Base-by-base conservation (phyloP, 2,113 vertebrate genomes). In the Chaetodon trifascialis region DNA sequence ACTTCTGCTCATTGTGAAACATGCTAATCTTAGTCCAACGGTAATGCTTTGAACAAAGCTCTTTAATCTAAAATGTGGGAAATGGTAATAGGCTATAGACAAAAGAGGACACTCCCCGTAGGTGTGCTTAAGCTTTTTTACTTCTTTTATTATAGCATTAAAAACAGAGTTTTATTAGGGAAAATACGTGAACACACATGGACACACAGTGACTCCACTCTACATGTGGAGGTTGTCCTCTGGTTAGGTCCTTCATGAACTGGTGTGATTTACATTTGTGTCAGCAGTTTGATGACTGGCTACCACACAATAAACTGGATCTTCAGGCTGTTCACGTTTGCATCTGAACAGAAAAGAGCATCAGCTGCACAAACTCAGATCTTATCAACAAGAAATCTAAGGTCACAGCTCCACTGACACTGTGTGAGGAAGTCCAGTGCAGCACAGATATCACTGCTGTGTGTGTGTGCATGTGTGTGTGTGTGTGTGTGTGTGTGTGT, bases 361-460 rank as follows among this genome's bases (percentile, higher is more conserved):
- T 36, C 42, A 23, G 46, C 51, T 25, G 12, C 11, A 59, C 15
- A 40, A 51, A 51, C n/a, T 67, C 7, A 58, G 17, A 60, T 19
- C 16, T 46, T 34, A 64, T 9, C 4, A 10, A 56, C 16, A 47
- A 46, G 30, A 79, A 76, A 62, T 66, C 17, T 19, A 15, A 68
- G 54, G 72, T 72, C 54, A 72, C n/a, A 64, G 47, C 70, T 44
- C 17, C 54, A 15, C 0, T 76, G 14, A 38, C 38, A 65, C 69
- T 15, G 5, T 36, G 65, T 44, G 42, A 79, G 66, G 42, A 79
- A 56, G 21, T 73, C 11, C 36, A 54, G 72, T 44, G 1, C 49
- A 58, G 30, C 38, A 1, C 69, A 44, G 58, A 67, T n/a, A 38
- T 14, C 16, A 2, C 34, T 46, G 40, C 19, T 11, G 42, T 44